phyloP scores from a whole-genome alignment of 1,140 invertebrate species.

The Augochlora pura region DNA sequence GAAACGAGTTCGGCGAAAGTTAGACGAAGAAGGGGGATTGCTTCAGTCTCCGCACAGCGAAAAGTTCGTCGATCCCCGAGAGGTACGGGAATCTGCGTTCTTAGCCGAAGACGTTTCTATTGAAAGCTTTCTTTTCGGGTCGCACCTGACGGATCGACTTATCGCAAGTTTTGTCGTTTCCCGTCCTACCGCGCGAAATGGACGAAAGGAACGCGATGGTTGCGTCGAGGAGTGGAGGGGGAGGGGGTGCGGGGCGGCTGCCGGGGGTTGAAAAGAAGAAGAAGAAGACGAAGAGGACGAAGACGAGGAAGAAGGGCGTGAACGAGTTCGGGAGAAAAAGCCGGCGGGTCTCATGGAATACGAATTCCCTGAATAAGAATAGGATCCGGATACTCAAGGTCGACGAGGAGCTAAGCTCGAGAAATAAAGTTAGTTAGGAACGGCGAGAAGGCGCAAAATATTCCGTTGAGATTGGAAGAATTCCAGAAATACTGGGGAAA shows the following conservation, averaged over 20 bases:
- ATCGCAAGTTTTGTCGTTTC: slow-evolving; percentile 56
- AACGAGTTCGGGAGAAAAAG: slow-evolving; percentile 39
- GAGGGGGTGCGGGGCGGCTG: too few relatives aligned
- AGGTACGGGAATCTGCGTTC: slow-evolving; percentile 57
- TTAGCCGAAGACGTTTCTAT: slow-evolving; percentile 58
- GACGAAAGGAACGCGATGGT: slow-evolving; percentile 5
- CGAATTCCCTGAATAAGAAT: slow-evolving; percentile 62
- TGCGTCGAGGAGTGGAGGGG: not conserved
- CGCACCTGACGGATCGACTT: slow-evolving; percentile 67
- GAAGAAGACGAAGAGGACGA: not conserved
- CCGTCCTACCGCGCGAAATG: not conserved
- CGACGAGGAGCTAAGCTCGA: slow-evolving; percentile 24
- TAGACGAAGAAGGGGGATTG: slow-evolving; percentile 16
- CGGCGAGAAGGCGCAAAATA: slow-evolving; percentile 35
- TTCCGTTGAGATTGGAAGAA: slow-evolving; percentile 49
- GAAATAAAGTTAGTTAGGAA: slow-evolving; percentile 64
- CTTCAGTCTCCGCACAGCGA: slow-evolving; percentile 13
- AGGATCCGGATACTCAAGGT: slow-evolving; percentile 47
- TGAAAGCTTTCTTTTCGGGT: slow-evolving; percentile 66
- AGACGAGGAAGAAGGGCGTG: slow-evolving; percentile 9
- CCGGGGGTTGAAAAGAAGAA: too few relatives aligned
- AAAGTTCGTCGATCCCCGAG: slow-evolving; percentile 61
- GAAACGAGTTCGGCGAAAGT: slow-evolving; percentile 50
- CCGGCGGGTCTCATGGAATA: slow-evolving; percentile 51
- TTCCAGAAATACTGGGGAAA: slow-evolving; percentile 35